phyloP scores from a whole-genome alignment of 2,113 vertebrate species.

The Hypanus sabinus region DNA sequence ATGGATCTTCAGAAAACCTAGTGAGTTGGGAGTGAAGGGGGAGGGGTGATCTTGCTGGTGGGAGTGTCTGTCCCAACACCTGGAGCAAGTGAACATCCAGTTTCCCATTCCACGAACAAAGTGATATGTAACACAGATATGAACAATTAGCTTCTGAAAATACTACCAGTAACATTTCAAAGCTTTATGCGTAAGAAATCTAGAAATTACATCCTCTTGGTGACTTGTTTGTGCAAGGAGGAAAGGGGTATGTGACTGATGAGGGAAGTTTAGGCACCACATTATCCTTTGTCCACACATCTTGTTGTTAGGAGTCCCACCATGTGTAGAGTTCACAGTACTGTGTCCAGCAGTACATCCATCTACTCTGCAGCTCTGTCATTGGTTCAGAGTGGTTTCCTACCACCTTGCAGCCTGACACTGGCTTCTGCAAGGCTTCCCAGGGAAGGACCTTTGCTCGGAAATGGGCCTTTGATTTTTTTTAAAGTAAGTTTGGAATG shows the following conservation, averaged over 20 bases:
- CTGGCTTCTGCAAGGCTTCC: not conserved
- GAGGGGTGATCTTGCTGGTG: not conserved
- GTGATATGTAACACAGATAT: not conserved
- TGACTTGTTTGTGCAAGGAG: not conserved
- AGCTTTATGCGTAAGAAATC: not conserved
- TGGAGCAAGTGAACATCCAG: not conserved
- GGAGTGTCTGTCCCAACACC: not conserved
- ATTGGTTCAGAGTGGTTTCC: not conserved
- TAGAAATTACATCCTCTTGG: not conserved
- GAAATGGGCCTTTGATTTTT: not conserved
- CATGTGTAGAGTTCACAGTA: not conserved
- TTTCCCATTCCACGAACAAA: not conserved
- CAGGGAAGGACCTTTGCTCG: not conserved
- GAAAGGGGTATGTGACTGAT: not conserved
- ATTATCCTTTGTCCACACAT: not conserved
- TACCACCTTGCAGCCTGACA: not conserved
- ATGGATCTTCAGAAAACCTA: not conserved
- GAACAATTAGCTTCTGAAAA: slow-evolving; percentile 9
- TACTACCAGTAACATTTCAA: not conserved
- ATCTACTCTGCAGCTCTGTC: not conserved
- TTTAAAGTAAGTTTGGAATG: not conserved
- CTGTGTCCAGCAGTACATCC: not conserved
- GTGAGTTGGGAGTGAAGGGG: not conserved
- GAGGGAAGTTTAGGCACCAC: not conserved
- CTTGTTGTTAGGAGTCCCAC: not conserved